Base-by-base conservation (phyloP, 2,888 invertebrate species). In the Drosophila algonquin region DNA sequence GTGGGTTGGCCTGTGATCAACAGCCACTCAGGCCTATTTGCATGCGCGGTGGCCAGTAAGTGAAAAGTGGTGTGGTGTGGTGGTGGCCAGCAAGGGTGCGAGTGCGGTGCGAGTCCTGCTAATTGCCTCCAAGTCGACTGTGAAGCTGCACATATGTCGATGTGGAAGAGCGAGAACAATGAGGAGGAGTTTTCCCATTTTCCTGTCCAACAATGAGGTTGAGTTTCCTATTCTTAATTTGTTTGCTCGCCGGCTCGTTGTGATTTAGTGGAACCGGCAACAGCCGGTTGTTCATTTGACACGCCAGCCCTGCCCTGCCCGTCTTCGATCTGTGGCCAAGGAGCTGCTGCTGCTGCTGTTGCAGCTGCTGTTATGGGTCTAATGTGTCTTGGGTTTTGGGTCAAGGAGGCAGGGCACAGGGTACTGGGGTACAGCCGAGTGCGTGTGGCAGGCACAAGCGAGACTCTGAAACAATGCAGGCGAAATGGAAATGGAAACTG, bases 391-490 rank as follows among this genome's bases (percentile, higher is more conserved):
- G 57, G 40, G 40, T 72, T 64, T 72, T 63, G 77, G 75, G 77
- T 85, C 87, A 81, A 86, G 83, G 77, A 83, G n/a, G 40, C 40
- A 40, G 40, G 40, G 14, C 32, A 40, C 40, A 12, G 69, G 35
- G 69, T 55, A 27, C 14, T 21, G 16, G 69, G 35, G 69, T 55
- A 27, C 14, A 32, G 16, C 18, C 52, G 75, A 16, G 71, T 83
- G 88, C 83, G 88, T 83, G 83, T 83, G 83, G 83, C 88, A 85
- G 88, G 65, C 88, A 70, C 82, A 87, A 79, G 82, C 87, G 77
- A 63, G 53, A n/a, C 40, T 7, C 14, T 45, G 48, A 51, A 70
- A 76, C 81, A 80, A 85, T 77, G 74, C 70, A 50, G 76, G 75
- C 71, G 30, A 35, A 57, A 8, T 30, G 30, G 30, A 30, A 30